These are phyloP conservation scores for Myotis myotis DNA, from an alignment of 2,797 vertebrate species.

Conservation along the genomic window DNA sequence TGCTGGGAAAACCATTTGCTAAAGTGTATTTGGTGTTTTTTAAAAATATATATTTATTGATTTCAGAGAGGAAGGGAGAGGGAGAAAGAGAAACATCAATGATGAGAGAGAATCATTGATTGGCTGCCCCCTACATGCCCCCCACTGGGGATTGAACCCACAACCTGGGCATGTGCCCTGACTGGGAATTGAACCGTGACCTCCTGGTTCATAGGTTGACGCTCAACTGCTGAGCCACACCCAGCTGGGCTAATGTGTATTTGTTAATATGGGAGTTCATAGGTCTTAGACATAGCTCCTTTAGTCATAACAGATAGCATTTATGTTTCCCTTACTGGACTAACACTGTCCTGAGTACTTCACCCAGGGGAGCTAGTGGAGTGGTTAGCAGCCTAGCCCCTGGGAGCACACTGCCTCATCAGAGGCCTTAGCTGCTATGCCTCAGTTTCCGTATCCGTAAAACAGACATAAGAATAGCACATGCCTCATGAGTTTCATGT, in stretches of 20 bases:
- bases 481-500: not conserved
- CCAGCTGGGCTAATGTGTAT: not conserved
- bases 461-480: not conserved
- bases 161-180: too few relatives aligned
- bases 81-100: too few relatives aligned
- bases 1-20: not conserved
- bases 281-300: not conserved
- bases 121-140: too few relatives aligned
- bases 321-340: not conserved
- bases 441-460: not conserved
- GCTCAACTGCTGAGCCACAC: too few relatives aligned
- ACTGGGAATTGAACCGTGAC: too few relatives aligned
- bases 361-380: not conserved
- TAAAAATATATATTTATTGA: too few relatives aligned
- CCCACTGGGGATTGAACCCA: too few relatives aligned
- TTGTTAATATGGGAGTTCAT: not conserved
- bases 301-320: not conserved
- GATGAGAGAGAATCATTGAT: too few relatives aligned
- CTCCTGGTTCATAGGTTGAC: too few relatives aligned
- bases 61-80: too few relatives aligned
- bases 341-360: not conserved
- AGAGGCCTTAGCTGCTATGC: fast-evolving
- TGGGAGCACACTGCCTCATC: not conserved
- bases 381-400: not conserved
- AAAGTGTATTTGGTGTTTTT: not conserved